These are phyloP conservation scores for Scaptomyza caliginosa DNA, from an alignment of 2,888 invertebrate species.

Conservation along the genomic window DNA sequence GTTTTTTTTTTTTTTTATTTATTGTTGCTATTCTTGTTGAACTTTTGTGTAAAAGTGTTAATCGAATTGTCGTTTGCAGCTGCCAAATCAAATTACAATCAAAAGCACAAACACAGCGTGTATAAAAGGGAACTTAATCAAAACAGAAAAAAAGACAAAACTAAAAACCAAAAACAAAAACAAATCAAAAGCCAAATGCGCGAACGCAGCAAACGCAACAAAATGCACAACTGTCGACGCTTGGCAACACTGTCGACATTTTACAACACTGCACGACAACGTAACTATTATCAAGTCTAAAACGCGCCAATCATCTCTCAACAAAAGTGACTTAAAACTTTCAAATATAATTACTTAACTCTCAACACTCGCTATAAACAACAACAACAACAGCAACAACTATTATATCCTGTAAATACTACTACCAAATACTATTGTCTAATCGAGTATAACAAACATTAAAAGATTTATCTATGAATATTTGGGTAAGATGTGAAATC, in stretches of 20 bases:
- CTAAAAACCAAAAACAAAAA: slow-evolving; percentile 12
- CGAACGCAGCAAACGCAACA: slow-evolving; percentile 72
- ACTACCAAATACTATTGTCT: slow-evolving; percentile 46
- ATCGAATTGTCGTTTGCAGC: slow-evolving; percentile 69
- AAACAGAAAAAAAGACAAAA: slow-evolving; percentile 5
- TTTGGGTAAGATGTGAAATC: slow-evolving; percentile 81
- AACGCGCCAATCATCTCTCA: not conserved
- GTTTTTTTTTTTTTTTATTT: too few species aligned
- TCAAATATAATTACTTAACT: slow-evolving; percentile 17
- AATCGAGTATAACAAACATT: slow-evolving; percentile 32
- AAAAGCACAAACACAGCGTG: slow-evolving; percentile 35
- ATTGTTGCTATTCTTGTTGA: slow-evolving; percentile 48
- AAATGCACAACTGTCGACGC: slow-evolving; percentile 71
- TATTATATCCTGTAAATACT: slow-evolving; percentile 1
- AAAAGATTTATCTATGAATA: slow-evolving; percentile 82
- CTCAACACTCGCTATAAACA: slow-evolving; percentile 20
- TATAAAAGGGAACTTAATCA: slow-evolving; percentile 5
- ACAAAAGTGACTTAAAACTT: slow-evolving; percentile 34
- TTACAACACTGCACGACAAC: slow-evolving; percentile 57
- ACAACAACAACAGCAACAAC: slow-evolving; percentile 1
- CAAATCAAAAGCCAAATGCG: slow-evolving; percentile 67
- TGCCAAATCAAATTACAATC: slow-evolving; percentile 59
- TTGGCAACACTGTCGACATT: slow-evolving; percentile 61
- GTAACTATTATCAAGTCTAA: slow-evolving; percentile 52
- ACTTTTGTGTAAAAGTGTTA: slow-evolving; percentile 49